Base-by-base conservation (phyloP, 1,140 invertebrate species). In the Formica exsecta region DNA sequence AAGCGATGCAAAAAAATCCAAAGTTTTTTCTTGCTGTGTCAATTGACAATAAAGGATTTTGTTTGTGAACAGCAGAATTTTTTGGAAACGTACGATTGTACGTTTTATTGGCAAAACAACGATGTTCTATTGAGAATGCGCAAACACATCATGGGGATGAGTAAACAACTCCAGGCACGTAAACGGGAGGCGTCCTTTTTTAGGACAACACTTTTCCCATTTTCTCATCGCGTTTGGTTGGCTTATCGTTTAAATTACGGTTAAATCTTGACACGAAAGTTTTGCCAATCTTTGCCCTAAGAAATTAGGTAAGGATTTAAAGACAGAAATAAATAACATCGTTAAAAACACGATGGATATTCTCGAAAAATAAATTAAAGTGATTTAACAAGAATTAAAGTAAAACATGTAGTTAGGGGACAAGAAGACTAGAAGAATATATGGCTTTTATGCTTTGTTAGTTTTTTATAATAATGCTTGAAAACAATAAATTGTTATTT, bases 121-220 rank as follows among this genome's bases (percentile, higher is more conserved):
- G 62, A 81, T 70, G 62, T 79, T 86, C 71, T 48, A 86, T 85
- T 76, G 87, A 89, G 73, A 66, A 41, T 76, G 62, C 68, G 59
- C 59, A 76, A 81, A 44, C 77, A 65, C 73, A 66, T 86, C 48
- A 54, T 32, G 62, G 73, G 22, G 22, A 54, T 70, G 65, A 59
- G 71, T 71, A 87, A 89, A 85, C 87, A 89, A 71, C 71, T 44
- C n/a, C 38, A 19, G 13, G 44, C 61, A 38, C 5, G 29, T 59
- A 9, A 32, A 57, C 16, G 22, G 11, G n/a, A 29, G 6, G 16
- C 13, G 25, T 62, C 22, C 25, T 29, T 25, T 59, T 84, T 71
- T 75, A 70, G 44, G 25, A 73, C 59, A 80, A 70, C n/a, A 16
- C 70, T 61, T 83, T 73, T 54, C 44, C n/a, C 25, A 41, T 32